phyloP scores from a whole-genome alignment of 53 echinoderm and acorn worm species.

The Antedon mediterranea region DNA sequence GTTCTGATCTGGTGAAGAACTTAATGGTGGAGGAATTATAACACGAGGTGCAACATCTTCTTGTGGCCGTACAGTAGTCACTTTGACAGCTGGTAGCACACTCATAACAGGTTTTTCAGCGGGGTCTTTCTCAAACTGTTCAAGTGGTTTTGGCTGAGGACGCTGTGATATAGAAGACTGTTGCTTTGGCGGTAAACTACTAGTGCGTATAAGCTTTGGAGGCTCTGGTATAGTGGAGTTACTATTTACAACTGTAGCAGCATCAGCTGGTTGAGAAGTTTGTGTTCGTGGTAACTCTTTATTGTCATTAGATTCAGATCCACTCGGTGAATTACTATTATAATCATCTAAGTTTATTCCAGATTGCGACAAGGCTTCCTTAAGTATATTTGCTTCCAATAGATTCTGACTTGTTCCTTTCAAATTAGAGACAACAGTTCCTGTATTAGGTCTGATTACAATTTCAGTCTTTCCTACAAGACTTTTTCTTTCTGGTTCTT shows the following conservation, averaged over 20 bases:
- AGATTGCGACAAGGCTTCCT: conserved; percentile 74
- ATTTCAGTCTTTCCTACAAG: neutral
- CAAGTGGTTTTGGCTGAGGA: conserved; percentile 20
- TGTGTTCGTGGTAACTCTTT: conserved; percentile 4
- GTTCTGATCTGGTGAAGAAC: neutral
- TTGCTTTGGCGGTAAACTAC: conserved; percentile 44
- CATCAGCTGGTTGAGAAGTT: conserved; percentile 11
- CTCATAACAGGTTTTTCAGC: conserved; percentile 2
- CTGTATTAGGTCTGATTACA: neutral
- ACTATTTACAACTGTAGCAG: conserved; percentile 35
- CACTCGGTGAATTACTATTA: conserved; percentile 35
- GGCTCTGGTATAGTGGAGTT: conserved; percentile 64
- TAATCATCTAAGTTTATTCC: conserved; percentile 53
- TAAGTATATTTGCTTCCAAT: conserved; percentile 83
- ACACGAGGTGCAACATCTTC: conserved; percentile 4
- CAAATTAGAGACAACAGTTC: neutral
- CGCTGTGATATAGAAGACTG: conserved; percentile 19
- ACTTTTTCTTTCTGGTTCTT: neutral
- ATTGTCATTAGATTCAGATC: conserved; percentile 16
- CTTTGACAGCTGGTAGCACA: conserved; percentile 11
- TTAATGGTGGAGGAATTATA: conserved; percentile 1
- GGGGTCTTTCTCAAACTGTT: conserved; percentile 14
- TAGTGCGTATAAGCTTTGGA: conserved; percentile 89
- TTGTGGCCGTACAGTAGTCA: conserved; percentile 14
- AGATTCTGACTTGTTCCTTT: neutral